Percentiles rank a stretch among this genome's conserved stretches.
These are phyloP conservation scores for Puffinus mauretanicus DNA, from an alignment of 2,113 vertebrate species.

Conservation along the genomic window DNA sequence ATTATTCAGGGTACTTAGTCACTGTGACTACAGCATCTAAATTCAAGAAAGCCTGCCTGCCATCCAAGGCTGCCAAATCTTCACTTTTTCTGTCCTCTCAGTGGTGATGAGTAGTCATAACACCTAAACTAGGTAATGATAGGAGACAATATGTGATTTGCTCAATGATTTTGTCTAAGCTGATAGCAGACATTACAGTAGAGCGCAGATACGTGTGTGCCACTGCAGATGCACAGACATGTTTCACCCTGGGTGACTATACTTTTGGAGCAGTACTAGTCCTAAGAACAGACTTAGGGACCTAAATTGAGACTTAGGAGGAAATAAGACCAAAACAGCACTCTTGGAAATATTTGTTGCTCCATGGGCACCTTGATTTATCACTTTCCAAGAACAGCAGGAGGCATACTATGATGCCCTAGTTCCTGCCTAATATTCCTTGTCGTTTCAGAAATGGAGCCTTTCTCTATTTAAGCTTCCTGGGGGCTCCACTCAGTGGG, in stretches of 20 bases:
- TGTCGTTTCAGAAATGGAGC: background rate
- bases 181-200: background rate
- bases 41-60: slow-evolving; percentile 26
- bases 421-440: background rate
- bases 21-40: slow-evolving; percentile 26
- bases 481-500: background rate
- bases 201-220: background rate
- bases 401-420: background rate
- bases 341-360: background rate
- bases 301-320: background rate
- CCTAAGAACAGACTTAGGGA: background rate
- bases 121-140: slow-evolving; percentile 41
- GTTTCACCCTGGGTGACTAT: background rate
- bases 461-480: background rate
- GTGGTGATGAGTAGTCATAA: slow-evolving; percentile 38
- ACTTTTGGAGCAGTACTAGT: background rate
- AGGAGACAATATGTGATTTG: slow-evolving; percentile 28
- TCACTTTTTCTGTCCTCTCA: slow-evolving; percentile 25
- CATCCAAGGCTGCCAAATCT: slow-evolving; percentile 10
- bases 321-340: background rate
- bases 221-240: background rate
- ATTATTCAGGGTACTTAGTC: background rate
- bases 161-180: slow-evolving; percentile 10
- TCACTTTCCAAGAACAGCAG: background rate
- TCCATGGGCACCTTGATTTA: background rate